A percentile compares a stretch with the other conserved stretches of the same genome.
Evolutionary conservation across 2,888 invertebrate genomes (phyloP).

Genomic region (Tridacna crocea): DNA sequence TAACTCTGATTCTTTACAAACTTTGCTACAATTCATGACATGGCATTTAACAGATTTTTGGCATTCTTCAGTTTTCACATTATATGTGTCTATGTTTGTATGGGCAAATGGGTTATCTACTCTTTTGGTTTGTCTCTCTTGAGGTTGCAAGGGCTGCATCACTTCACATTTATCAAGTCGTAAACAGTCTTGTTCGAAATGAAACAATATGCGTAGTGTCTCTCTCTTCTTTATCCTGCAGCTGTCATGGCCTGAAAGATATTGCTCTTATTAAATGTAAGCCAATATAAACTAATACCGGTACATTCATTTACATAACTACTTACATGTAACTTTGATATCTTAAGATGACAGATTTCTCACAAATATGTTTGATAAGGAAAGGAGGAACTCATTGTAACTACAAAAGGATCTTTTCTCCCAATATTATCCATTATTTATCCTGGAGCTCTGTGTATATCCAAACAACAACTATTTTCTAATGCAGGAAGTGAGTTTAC

Average conservation of each 20-base stretch:
- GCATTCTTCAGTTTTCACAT: neutral
- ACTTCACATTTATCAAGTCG: conserved; percentile 52
- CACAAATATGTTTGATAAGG: no score
- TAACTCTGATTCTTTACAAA: conserved; percentile 30
- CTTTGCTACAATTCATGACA: conserved; percentile 1
- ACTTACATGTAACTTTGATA: no score
- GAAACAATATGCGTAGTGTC: conserved; percentile 55
- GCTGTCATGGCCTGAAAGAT: conserved; percentile 59
- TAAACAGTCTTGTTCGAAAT: conserved; percentile 60
- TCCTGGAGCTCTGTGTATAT: no score
- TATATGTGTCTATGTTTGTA: neutral
- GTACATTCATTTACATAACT: no score
- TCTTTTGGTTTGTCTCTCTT: conserved; percentile 14
- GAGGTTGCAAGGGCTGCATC: neutral
- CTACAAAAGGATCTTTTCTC: no score
- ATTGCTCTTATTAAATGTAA: no score
- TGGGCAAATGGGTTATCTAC: conserved; percentile 7
- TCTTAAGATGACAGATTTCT: no score
- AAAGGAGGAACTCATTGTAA: no score
- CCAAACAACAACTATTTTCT: no score
- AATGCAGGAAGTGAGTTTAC: no score
- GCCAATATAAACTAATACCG: no score
- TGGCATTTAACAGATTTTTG: neutral
- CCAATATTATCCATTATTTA: no score
- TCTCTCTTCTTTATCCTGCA: conserved; percentile 66